Evolutionary conservation across 35 echinoderm and acorn worm genomes (phyloP), one percentile per base, ranked within the genome.

Genomic region (Ophiothrix spiculata): DNA sequence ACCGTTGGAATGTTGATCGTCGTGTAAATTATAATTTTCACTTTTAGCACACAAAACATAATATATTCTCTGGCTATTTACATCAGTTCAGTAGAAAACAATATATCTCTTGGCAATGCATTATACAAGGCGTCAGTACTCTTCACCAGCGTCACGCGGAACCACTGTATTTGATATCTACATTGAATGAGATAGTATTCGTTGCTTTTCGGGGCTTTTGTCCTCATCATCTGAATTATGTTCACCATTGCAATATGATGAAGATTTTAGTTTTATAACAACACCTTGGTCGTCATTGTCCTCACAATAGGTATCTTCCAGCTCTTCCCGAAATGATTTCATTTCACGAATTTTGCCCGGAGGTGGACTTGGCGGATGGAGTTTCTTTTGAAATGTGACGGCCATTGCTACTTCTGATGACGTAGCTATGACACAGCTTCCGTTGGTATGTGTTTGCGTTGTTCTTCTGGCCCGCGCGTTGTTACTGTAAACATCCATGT

Each of bases 391-490:
- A 39, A 86, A 91, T 12, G 93, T 90, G 25, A 95, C 93, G 0
- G 89, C 93, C 80, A 91, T 79, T 21, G 90, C 92, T 1, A 90
- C 90, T 31, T 95, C 93, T 8, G 93, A 91, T 17, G 93, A 90
- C 11, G 93, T 95, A 16, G 93, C 87, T 56, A 95, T 79, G 31
- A 89, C 93, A 42, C 90, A 95, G 2, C 89, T 91, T 39, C 93
- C 93, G 38, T 95, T 95, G 77, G 93, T 95, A 29, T 91, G 90
- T 1, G 85, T 87, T n/a, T 76, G 75, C 38, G 74, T 69, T 12
- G 74, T 37, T 31, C 86, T 88, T 77, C 93, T 64, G 17, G 89
- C 84, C 1, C 87, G 82, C 21, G 85, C 85, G 11, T 85, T 80
- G 35, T 88, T 95, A 4, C 89, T 82, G 38, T 91, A 91, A 37